Evolutionary conservation across 2,888 invertebrate species (phyloP).

Genomic region (Drosophila macrospina): DNA sequence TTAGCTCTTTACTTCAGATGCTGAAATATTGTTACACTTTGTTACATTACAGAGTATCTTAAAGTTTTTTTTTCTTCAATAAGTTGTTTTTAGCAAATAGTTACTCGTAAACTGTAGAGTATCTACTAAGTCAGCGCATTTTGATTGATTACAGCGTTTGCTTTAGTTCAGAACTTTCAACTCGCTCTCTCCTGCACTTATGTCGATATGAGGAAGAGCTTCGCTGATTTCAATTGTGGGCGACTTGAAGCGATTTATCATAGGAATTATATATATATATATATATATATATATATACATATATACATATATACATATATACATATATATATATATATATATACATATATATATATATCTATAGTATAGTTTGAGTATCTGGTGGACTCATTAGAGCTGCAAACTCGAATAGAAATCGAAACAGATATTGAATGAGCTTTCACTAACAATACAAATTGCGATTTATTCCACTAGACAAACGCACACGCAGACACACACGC

Average conservation of each 20-base stretch:
- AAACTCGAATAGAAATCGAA: not conserved
- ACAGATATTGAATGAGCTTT: slow-evolving; percentile 12
- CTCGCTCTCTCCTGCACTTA: no score
- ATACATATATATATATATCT: not conserved
- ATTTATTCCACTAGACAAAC: slow-evolving; percentile 16
- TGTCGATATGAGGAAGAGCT: not conserved
- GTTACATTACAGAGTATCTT: no score
- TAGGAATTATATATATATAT: slow-evolving; percentile 1
- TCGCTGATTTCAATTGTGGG: not conserved
- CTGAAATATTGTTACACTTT: no score
- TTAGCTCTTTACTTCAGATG: no score
- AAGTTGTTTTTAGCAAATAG: no score
- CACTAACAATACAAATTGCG: slow-evolving; percentile 32
- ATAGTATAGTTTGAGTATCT: not conserved
- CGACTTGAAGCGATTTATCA: slow-evolving; percentile 8
- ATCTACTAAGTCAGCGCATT: no score
- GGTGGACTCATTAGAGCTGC: not conserved
- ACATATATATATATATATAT: not conserved
- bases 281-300: not conserved
- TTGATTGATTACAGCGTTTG: no score
- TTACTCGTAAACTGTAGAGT: no score
- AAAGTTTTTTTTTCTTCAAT: no score
- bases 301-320: not conserved
- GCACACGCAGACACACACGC: not conserved
- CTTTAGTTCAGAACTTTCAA: no score